Base-by-base conservation (phyloP, 2,797 vertebrate genomes). In the Sandelia bainsii region DNA sequence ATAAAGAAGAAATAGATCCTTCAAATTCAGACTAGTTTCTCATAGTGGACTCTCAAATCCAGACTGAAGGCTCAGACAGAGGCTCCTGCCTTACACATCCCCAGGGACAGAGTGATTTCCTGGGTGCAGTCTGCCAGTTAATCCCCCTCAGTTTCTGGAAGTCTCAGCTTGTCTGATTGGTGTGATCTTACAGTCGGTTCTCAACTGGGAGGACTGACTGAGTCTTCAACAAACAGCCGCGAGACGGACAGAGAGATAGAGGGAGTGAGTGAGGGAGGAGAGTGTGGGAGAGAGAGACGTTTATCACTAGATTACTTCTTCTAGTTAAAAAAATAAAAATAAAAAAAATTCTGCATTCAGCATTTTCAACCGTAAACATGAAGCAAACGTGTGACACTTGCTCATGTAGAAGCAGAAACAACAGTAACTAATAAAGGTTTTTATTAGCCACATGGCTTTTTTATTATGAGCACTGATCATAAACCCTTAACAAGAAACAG, bases 91-190 rank as follows among this genome's bases (percentile, higher is more conserved):
- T 0, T 32, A 20, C 37, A 0, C 5, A 20, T 51, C 42, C 77
- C 72, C 72, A 45, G 70, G 27, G 77, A 51, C 14, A 69, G 71
- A 59, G 67, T 0, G 17, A 66, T 37, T 2, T 40, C 54, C 83
- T 44, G 79, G 77, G 72, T 40, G 45, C 65, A 62, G 57, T 1
- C 62, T 4, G 64, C 0, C 27, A 1, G 49, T 19, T 81, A 77
- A 82, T 86, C 81, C 72, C 65, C 3, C 14, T 66, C 54, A 29
- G 42, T 50, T 81, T 73, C 77, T 77, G 84, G 66, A 77, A 79
- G 72, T 39, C 17, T 77, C 59, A 73, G 79, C 20, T 22, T 13
- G 27, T 53, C 54, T 64, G 76, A 59, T 46, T 8, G 39, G 54
- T 40, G 52, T 19, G 67, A 45, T 57, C 46, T 39, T 45, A 13